These are phyloP conservation scores for Leptopilina myrica DNA, from an alignment of 2,888 invertebrate genomes.

Conservation along the genomic window DNA sequence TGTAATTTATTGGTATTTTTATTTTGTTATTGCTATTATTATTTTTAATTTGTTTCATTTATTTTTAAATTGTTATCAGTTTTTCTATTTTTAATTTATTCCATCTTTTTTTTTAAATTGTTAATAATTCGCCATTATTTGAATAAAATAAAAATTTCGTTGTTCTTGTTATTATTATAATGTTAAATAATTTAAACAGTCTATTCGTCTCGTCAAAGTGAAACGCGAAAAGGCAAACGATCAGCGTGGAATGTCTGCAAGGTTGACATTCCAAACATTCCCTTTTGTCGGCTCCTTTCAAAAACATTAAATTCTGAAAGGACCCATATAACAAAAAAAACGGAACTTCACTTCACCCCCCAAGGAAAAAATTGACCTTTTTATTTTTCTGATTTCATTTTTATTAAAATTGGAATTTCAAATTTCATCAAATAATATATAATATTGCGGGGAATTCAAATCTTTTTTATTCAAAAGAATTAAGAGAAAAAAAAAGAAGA, in stretches of 20 bases:
- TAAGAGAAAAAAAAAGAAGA: neutral
- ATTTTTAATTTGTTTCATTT: no score
- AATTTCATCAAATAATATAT: neutral
- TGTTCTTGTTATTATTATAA: neutral
- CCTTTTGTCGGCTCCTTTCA: constrained; percentile 51
- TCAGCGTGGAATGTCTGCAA: constrained; percentile 50
- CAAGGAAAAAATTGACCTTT: constrained; percentile 28
- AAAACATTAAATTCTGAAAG: constrained; percentile 32
- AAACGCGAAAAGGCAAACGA: constrained; percentile 10
- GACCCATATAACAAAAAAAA: neutral
- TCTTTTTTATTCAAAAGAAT: neutral
- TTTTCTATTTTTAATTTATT: no score
- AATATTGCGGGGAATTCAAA: no score
- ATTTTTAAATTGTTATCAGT: no score
- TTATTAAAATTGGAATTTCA: neutral
- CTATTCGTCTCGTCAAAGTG: no score
- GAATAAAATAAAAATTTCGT: no score
- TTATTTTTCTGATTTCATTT: neutral
- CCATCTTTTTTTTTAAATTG: no score
- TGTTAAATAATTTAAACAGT: neutral
- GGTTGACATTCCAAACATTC: constrained; percentile 52
- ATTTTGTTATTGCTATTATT: no score
- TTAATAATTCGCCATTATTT: no score
- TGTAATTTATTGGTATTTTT: no score
- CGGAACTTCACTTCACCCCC: neutral